Percentiles rank a stretch among this genome's conserved stretches.
Conservation (phyloP, 2,888 invertebrate genomes). For the Drosophila neutralis region DNA sequence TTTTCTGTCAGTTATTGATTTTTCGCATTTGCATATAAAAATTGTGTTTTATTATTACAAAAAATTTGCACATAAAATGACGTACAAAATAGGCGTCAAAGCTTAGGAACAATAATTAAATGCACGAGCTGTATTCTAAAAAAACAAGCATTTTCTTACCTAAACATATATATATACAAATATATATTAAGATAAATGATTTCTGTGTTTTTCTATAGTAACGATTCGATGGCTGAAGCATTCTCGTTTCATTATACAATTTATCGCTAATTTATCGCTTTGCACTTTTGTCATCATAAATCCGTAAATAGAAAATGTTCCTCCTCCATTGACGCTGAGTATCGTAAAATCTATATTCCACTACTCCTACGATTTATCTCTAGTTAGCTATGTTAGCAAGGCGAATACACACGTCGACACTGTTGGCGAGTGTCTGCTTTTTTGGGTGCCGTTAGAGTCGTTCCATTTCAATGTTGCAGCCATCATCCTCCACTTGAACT, state of each 20-base stretch:
- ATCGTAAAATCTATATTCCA: slow-evolving; percentile 32
- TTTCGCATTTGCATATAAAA: slow-evolving; percentile 32
- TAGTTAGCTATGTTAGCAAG: slow-evolving; percentile 9
- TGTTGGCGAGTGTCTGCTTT: not conserved
- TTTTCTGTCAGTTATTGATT: slow-evolving; percentile 45
- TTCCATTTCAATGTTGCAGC: slow-evolving; percentile 74
- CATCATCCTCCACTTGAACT: slow-evolving; percentile 17
- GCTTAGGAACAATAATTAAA: slow-evolving; percentile 59
- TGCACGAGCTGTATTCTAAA: slow-evolving; percentile 56
- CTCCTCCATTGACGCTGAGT: slow-evolving; percentile 48
- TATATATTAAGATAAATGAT: slow-evolving; percentile 10
- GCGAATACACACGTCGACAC: slow-evolving; percentile 19
- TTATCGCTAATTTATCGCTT: slow-evolving; percentile 24
- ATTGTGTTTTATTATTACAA: slow-evolving; percentile 16
- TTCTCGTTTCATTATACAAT: slow-evolving; percentile 21
- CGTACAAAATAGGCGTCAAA: slow-evolving; percentile 28
- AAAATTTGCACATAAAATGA: slow-evolving; percentile 39
- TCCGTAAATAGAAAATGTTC: slow-evolving; percentile 32
- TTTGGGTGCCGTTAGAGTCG: slow-evolving; percentile 51
- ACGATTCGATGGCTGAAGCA: slow-evolving; percentile 4
- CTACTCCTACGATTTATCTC: not conserved
- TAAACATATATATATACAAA: not conserved
- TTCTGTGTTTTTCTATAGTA: slow-evolving; percentile 1
- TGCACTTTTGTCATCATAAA: slow-evolving; percentile 20
- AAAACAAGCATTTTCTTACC: not conserved